Evolutionary conservation across 2,888 invertebrate genomes (phyloP), one percentile per base, ranked within the genome.

Genomic region (Deroplatys truncata): DNA sequence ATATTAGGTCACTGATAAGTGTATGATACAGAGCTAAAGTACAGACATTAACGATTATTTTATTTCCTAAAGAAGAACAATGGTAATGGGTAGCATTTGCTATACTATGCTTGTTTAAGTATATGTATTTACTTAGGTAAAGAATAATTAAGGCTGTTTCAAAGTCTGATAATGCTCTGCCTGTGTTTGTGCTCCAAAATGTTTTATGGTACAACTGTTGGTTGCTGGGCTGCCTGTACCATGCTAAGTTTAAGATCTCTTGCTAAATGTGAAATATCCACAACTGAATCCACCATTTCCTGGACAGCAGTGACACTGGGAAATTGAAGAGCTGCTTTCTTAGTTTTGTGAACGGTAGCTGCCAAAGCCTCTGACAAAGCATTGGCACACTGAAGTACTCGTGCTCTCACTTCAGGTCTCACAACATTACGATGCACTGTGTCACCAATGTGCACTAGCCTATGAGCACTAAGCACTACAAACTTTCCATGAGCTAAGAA

Each of bases 401-500:
- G 95, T 86, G 96, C 95, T 92, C 97, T 96, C 86, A 98, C 94
- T 91, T 97, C 96, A 89, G 95, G 95, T 92, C 97, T 96, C 49
- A 96, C 95, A 84, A 98, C 95, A 93, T 98, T 98, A 92, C 98
- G 96, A 93, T 98, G 97, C 49, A 99, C 97, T 87, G 97, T 98
- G 94, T 99, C 99, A 88, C 98, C 98, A 90, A 98, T 98, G 93
- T 98, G 97, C 29, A 99, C 98, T 92, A 99, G 95, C 93, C 98
- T 97, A 93, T 99, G 98, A 43, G 98, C 98, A 93, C 98, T 98
- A 87, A 99, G 95, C 82, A 99, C 98, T 16, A 99, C 98, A 93
- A 98, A 98, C 93, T 99, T 99, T 88, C 98, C 98, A 93, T 98
- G 98, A 25, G 98, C 98, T 88, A 99, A 96, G 93, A 98, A 98